Evolutionary conservation across 1,140 invertebrate genomes (phyloP).

Genomic region (Scaptomyza montana): DNA sequence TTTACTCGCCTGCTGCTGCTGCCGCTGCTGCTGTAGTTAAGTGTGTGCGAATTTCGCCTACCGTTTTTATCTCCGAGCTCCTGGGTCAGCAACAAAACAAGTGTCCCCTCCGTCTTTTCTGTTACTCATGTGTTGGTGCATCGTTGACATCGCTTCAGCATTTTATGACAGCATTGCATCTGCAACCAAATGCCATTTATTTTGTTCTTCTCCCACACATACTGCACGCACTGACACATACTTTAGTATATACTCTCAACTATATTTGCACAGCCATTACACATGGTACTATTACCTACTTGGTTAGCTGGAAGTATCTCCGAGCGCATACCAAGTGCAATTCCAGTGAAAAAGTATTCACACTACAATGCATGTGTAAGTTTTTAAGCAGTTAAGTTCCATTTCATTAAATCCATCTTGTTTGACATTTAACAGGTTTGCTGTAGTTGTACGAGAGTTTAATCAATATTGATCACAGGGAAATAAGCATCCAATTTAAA

Average conservation of each 20-base stretch:
- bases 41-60: not conserved
- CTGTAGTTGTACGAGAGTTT: too few species aligned
- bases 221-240: not conserved
- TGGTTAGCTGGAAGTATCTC: not conserved
- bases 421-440: not conserved
- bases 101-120: not conserved
- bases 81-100: not conserved
- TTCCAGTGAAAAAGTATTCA: not conserved
- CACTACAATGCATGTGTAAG: not conserved
- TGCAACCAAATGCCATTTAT: not conserved
- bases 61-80: not conserved
- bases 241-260: not conserved
- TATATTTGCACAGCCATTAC: not conserved
- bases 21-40: not conserved
- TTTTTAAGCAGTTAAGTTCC: not conserved
- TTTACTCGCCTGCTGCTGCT: too few species aligned
- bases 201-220: not conserved
- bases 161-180: conserved; percentile 5
- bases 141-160: conserved; percentile 6
- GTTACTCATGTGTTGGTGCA: not conserved
- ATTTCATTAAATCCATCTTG: not conserved
- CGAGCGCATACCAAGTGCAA: not conserved
- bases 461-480: too few species aligned
- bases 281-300: not conserved
- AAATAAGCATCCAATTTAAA: too few species aligned